phyloP scores from a whole-genome alignment of 2,888 invertebrate genomes.

The Platerodrilus igneus region DNA sequence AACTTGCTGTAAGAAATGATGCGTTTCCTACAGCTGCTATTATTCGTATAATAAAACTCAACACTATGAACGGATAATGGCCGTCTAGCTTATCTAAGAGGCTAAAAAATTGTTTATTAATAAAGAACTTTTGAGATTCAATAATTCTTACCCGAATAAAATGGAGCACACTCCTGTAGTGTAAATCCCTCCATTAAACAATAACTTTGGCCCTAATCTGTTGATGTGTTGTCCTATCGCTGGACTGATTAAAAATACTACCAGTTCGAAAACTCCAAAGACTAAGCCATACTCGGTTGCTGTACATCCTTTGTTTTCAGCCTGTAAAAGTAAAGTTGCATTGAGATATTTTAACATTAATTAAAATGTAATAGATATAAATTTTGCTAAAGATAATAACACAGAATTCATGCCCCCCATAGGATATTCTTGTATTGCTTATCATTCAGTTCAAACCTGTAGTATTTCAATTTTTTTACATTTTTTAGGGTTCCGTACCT shows the following conservation, averaged over 20 bases:
- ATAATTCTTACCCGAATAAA: slow-evolving; percentile 63
- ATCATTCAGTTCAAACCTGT: too few relatives aligned
- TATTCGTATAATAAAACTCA: slow-evolving; percentile 75
- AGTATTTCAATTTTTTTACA: too few relatives aligned
- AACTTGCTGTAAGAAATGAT: slow-evolving; percentile 79
- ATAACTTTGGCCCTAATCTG: slow-evolving; percentile 70
- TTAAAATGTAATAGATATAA: too few relatives aligned
- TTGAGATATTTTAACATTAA: too few relatives aligned
- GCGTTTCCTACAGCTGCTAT: slow-evolving; percentile 83
- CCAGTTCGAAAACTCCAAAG: slow-evolving; percentile 80
- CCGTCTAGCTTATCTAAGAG: slow-evolving; percentile 66
- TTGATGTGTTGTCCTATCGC: slow-evolving; percentile 76
- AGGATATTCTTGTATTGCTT: too few relatives aligned
- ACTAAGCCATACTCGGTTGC: slow-evolving; percentile 82
- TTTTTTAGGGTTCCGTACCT: too few relatives aligned
- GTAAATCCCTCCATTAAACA: slow-evolving; percentile 79
- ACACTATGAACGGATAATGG: slow-evolving; percentile 66
- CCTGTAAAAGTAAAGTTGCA: slow-evolving; percentile 57
- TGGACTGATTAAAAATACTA: slow-evolving; percentile 78
- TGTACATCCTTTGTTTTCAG: slow-evolving; percentile 73
- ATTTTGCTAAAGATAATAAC: too few relatives aligned
- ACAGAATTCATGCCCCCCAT: too few relatives aligned
- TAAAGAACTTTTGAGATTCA: background rate
- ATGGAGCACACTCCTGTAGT: slow-evolving; percentile 80
- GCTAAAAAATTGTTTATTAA: slow-evolving; percentile 49